These are phyloP conservation scores for Entomobrya multifasciata DNA, from an alignment of 2,888 invertebrate species.

Conservation along the genomic window DNA sequence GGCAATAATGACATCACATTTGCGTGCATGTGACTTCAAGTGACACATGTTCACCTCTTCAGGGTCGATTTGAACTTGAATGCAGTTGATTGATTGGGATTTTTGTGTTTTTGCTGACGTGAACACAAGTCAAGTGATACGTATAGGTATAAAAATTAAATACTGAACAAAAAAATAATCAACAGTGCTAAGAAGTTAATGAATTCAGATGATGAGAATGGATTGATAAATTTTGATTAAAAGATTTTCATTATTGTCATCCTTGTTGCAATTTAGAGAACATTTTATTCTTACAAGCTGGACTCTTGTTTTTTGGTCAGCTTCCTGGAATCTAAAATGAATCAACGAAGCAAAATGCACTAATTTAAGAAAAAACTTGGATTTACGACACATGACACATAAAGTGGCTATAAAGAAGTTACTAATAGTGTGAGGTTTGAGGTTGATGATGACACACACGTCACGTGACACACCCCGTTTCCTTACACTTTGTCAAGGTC, in stretches of 20 bases:
- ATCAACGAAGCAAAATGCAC: neutral
- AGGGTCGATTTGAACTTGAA: conserved; percentile 31
- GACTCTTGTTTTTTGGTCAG: too few species aligned
- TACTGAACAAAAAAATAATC: neutral
- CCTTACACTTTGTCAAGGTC: neutral
- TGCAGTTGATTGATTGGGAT: neutral
- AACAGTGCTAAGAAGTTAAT: too few species aligned
- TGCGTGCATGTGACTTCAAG: neutral
- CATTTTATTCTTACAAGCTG: too few species aligned
- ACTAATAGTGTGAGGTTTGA: too few species aligned
- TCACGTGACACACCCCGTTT: conserved; percentile 15
- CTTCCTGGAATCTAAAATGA: conserved; percentile 1
- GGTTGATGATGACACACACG: neutral
- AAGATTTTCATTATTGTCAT: too few species aligned
- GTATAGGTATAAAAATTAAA: neutral
- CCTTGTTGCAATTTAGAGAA: too few species aligned
- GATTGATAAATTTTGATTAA: too few species aligned
- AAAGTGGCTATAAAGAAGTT: too few species aligned
- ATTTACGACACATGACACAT: neutral
- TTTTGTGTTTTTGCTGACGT: neutral
- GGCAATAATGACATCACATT: too few species aligned
- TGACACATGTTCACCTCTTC: conserved; percentile 1
- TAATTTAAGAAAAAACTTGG: conserved; percentile 7
- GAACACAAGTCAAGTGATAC: too few species aligned
- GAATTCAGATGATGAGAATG: too few species aligned